Percentiles rank a stretch among this genome's conserved stretches.
phyloP scores from a whole-genome alignment of 2,113 vertebrate species.

The Rhinolophus ferrumequinum region DNA sequence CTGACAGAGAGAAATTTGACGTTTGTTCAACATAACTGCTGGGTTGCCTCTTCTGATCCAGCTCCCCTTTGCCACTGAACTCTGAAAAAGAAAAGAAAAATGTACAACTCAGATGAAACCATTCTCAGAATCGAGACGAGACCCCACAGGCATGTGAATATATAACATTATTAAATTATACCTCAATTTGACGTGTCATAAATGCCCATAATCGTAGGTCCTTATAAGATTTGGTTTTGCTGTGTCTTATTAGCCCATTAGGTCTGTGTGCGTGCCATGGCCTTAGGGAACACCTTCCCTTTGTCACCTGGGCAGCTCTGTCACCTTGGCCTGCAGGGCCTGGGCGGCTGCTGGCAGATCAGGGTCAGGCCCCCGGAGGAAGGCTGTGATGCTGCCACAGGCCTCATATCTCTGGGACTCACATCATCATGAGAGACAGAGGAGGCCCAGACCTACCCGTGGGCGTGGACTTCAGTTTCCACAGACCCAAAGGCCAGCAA shows the following conservation, averaged over 20 bases:
- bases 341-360: background rate
- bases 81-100: constrained; percentile 59
- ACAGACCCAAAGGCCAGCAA: background rate
- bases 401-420: background rate
- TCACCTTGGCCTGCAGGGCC: background rate
- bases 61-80: background rate
- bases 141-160: background rate
- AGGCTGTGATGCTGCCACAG: background rate
- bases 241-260: background rate
- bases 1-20: constrained; percentile 31
- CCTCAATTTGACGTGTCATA: background rate
- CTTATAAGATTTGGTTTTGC: background rate
- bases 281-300: background rate
- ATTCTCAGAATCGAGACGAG: background rate
- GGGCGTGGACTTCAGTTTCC: background rate
- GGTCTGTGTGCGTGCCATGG: background rate
- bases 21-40: background rate
- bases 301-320: background rate
- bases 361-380: background rate
- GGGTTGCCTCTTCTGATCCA: background rate
- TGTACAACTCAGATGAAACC: background rate
- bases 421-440: background rate
- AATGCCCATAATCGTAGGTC: background rate
- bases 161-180: background rate
- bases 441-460: background rate